Evolutionary conservation across 2,888 invertebrate genomes (phyloP).

Genomic region (Drosophila pseudotalamancana): DNA sequence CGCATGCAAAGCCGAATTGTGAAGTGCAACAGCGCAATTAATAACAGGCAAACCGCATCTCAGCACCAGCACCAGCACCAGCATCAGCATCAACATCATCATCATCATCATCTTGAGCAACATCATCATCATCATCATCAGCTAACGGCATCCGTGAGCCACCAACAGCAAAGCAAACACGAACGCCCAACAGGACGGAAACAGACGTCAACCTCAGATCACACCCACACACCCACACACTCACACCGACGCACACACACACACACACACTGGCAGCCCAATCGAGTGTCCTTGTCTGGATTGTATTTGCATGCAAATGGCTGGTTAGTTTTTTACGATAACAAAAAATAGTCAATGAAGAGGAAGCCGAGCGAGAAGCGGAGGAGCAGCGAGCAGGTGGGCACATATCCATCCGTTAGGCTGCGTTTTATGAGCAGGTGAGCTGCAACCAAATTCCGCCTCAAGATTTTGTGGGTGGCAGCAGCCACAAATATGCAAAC

Average conservation of each 20-base stretch:
- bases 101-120: conserved; percentile 30
- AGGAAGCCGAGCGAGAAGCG: background rate
- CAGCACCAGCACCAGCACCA: conserved; percentile 32
- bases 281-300: conserved; percentile 49
- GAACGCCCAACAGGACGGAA: conserved; percentile 2
- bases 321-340: conserved; percentile 44
- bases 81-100: conserved; percentile 29
- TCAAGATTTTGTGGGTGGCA: conserved; percentile 38
- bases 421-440: conserved; percentile 51
- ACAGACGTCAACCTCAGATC: conserved; percentile 9
- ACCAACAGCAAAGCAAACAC: conserved; percentile 12
- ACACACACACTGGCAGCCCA: conserved; percentile 5
- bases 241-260: background rate
- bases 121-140: conserved; percentile 21
- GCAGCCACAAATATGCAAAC: conserved; percentile 24
- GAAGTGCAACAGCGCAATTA: conserved; percentile 68
- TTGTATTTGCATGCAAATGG: conserved; percentile 59
- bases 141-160: conserved; percentile 7
- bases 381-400: background rate
- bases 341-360: background rate
- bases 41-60: conserved; percentile 61
- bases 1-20: conserved; percentile 51
- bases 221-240: background rate
- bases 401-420: conserved; percentile 30
- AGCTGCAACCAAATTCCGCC: conserved; percentile 37